These are phyloP conservation scores for Peromyscus aztecus DNA, from an alignment of 2,797 vertebrate genomes.

Conservation along the genomic window DNA sequence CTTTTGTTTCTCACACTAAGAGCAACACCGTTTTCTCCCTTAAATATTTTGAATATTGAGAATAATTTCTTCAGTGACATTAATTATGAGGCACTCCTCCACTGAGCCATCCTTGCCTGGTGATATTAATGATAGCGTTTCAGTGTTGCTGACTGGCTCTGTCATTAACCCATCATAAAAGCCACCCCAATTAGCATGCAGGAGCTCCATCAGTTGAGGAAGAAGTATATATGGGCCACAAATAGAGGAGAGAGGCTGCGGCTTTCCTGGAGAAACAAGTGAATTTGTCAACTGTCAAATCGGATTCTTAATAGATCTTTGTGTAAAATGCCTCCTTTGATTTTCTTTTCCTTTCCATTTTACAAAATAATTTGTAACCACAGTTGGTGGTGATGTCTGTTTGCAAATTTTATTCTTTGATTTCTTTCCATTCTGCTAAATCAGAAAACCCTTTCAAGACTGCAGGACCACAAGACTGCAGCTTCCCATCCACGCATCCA, in stretches of 20 bases:
- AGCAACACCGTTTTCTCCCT: conserved; percentile 66
- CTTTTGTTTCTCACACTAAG: conserved; percentile 75
- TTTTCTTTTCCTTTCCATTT: neutral
- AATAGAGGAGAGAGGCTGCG: conserved; percentile 63
- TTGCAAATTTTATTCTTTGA: conserved; percentile 53
- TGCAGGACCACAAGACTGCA: neutral
- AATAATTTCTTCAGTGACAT: conserved; percentile 76
- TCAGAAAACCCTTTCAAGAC: conserved; percentile 21
- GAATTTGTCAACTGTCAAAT: conserved; percentile 78
- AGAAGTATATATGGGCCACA: conserved; percentile 42
- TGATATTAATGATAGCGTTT: conserved; percentile 75
- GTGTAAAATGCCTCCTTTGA: conserved; percentile 56
- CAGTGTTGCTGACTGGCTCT: conserved; percentile 69
- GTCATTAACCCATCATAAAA: conserved; percentile 73
- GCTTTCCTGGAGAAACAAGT: conserved; percentile 58
- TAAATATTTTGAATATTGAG: conserved; percentile 80
- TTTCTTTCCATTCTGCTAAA: conserved; percentile 41
- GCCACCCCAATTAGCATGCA: conserved; percentile 75
- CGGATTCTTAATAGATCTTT: conserved; percentile 47
- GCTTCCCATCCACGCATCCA: neutral
- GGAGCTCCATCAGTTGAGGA: conserved; percentile 35
- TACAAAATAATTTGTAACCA: conserved; percentile 67
- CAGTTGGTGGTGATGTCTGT: conserved; percentile 39
- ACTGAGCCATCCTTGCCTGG: conserved; percentile 71
- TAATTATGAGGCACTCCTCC: conserved; percentile 78